Evolutionary conservation across 2,888 invertebrate genomes (phyloP).

Genomic region (Acanthosepion lycidas): DNA sequence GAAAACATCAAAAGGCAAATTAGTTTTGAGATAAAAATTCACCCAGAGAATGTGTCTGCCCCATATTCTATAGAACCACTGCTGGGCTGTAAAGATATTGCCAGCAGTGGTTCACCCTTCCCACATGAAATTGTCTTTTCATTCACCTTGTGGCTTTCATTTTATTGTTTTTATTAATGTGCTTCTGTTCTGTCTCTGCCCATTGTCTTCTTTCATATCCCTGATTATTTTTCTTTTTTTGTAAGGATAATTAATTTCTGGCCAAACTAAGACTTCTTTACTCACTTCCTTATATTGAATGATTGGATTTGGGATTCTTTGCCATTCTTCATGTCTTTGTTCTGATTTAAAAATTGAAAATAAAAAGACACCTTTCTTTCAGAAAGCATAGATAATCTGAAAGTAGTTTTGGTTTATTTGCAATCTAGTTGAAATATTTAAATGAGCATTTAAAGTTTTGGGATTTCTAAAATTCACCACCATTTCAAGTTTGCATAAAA

Average conservation of each 20-base stretch:
- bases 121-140: constrained; percentile 21
- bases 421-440: not conserved
- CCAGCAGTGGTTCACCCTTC: not conserved
- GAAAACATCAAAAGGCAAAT: constrained; percentile 33
- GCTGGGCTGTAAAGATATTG: constrained; percentile 20
- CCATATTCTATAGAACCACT: constrained; percentile 21
- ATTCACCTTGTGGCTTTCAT: not conserved
- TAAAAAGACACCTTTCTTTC: not conserved
- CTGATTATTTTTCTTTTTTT: not conserved
- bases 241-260: not conserved
- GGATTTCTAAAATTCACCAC: not conserved
- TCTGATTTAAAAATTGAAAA: not conserved
- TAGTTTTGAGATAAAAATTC: constrained; percentile 33
- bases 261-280: not conserved
- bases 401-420: not conserved
- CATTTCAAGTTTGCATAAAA: not conserved
- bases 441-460: not conserved
- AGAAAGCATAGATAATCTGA: not conserved
- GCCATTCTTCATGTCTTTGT: not conserved
- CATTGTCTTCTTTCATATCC: not conserved
- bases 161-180: not conserved
- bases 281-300: not conserved
- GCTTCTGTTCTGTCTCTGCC: not conserved
- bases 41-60: constrained; percentile 33
- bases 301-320: not conserved